Conservation (phyloP, 2,888 invertebrate genomes). For the Hirtodrosophila confusa region DNA sequence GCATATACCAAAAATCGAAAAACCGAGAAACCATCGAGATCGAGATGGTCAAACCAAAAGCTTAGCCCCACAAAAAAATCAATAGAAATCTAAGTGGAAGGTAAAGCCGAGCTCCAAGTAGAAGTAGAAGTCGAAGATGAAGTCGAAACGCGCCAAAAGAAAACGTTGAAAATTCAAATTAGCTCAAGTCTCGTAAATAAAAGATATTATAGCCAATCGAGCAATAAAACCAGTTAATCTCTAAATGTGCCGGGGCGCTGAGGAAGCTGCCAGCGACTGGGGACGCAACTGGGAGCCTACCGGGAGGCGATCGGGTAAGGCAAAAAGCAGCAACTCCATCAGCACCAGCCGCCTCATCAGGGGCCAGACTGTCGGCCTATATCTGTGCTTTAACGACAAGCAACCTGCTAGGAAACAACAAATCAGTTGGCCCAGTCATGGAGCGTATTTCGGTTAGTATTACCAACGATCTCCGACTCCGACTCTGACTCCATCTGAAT, state of each 20-base stretch:
- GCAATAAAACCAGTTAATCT: slow-evolving; percentile 81
- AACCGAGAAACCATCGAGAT: slow-evolving; percentile 54
- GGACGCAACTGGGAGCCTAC: slow-evolving; percentile 12
- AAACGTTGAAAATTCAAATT: slow-evolving; percentile 83
- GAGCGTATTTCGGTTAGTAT: slow-evolving; percentile 56
- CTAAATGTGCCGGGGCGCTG: slow-evolving; percentile 67
- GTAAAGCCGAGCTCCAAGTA: slow-evolving; percentile 42
- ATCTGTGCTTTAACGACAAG: slow-evolving; percentile 60
- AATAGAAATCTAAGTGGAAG: slow-evolving; percentile 76
- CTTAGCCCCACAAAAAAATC: slow-evolving; percentile 49
- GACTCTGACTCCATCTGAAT: slow-evolving; percentile 7
- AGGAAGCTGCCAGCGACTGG: slow-evolving; percentile 40
- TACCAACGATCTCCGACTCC: slow-evolving; percentile 20
- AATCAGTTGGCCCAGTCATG: slow-evolving; percentile 52
- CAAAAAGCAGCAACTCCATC: slow-evolving; percentile 44
- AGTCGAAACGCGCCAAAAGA: slow-evolving; percentile 66
- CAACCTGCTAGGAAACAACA: slow-evolving; percentile 63
- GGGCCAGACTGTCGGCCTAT: slow-evolving; percentile 52
- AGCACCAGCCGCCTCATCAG: slow-evolving; percentile 23
- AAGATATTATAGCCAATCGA: slow-evolving; percentile 81
- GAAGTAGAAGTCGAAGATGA: slow-evolving; percentile 39
- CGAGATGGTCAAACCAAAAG: slow-evolving; percentile 60
- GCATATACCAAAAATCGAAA: slow-evolving; percentile 57
- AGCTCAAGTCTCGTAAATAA: slow-evolving; percentile 82
- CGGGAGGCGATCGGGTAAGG: slow-evolving; percentile 2